Conservation (phyloP, 2,113 vertebrate genomes). For the Odocoileus virginianus region DNA sequence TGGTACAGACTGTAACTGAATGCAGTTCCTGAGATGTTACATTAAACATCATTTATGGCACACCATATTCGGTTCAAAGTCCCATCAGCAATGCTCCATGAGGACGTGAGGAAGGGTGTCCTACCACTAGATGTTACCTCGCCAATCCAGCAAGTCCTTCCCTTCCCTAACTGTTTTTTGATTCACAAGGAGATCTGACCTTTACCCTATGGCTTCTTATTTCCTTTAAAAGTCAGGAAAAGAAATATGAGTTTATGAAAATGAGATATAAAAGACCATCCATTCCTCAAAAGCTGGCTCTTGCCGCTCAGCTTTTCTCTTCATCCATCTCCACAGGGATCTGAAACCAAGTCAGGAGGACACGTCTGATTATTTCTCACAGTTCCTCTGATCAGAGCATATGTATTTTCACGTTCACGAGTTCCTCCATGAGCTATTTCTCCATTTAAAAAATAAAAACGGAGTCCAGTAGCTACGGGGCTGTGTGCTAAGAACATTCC, state of each 20-base stretch:
- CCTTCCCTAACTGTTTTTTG: not conserved
- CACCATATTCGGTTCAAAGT: not conserved
- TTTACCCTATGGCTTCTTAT: not conserved
- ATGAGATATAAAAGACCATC: not conserved
- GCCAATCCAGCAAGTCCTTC: not conserved
- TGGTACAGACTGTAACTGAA: not conserved
- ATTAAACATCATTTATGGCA: not conserved
- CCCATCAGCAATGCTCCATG: not conserved
- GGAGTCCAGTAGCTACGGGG: not conserved
- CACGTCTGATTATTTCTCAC: not conserved
- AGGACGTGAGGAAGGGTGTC: fast-evolving
- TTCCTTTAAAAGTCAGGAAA: slow-evolving; percentile 22
- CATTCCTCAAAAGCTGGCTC: not conserved
- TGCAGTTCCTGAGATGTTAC: not conserved
- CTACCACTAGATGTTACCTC: not conserved
- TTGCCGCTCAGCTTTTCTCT: not conserved
- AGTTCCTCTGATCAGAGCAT: not conserved
- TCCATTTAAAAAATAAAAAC: not conserved
- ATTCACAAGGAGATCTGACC: not conserved
- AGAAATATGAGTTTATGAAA: not conserved
- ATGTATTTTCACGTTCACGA: not conserved
- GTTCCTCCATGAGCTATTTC: not conserved
- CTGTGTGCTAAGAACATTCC: not conserved
- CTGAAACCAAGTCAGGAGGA: not conserved
- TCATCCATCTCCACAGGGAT: not conserved